Evolutionary conservation across 2,797 vertebrate genomes (phyloP).

Genomic region (Etheostoma nigrum): DNA sequence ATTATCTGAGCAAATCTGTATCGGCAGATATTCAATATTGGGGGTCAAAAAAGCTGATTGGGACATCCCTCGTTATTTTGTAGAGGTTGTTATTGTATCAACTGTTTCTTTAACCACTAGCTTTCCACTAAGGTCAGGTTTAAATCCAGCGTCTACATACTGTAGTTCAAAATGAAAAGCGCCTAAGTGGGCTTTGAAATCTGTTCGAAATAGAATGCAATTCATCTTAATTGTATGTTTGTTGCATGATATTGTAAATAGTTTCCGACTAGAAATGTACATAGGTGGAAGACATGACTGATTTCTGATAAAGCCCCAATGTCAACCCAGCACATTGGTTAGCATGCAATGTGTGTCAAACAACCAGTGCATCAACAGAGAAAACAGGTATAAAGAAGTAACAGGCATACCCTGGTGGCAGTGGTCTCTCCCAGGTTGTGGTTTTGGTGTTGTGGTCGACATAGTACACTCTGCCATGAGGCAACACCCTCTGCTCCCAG

Average conservation of each 20-base stretch:
- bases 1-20: no score
- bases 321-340: not conserved
- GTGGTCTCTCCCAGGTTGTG: slow-evolving; percentile 98
- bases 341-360: not conserved
- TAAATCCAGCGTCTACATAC: no score
- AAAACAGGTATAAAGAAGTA: not conserved
- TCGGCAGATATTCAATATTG: no score
- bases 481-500: slow-evolving; percentile 96
- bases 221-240: not conserved
- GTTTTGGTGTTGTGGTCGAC: slow-evolving; percentile 99
- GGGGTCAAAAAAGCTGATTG: no score
- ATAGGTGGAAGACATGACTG: not conserved
- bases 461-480: slow-evolving; percentile 95
- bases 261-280: not conserved
- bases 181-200: no score
- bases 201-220: no score
- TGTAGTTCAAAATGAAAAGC: no score
- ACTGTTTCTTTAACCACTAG: no score
- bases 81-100: no score
- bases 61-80: no score
- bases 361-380: slow-evolving; percentile 1
- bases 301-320: not conserved
- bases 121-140: no score
- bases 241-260: not conserved
- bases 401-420: slow-evolving; percentile 92